Evolutionary conservation across 2,888 invertebrate species (phyloP).

Genomic region (Leptopilina myrica): DNA sequence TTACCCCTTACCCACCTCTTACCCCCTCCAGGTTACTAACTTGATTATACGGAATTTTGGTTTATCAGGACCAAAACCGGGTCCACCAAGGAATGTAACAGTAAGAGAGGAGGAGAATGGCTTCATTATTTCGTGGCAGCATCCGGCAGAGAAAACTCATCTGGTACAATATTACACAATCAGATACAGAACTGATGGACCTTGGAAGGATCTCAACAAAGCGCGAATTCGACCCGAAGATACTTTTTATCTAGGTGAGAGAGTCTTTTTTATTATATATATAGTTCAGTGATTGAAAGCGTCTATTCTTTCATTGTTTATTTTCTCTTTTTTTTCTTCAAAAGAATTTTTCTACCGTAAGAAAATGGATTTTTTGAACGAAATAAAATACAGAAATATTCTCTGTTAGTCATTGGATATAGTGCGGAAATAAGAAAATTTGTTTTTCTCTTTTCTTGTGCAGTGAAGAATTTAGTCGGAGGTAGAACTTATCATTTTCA

Average conservation of each 20-base stretch:
- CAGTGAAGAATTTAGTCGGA: constrained; percentile 94
- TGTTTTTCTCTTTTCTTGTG: constrained; percentile 58
- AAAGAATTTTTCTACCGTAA: too few species aligned
- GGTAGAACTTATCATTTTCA: constrained; percentile 95
- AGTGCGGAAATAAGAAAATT: too few species aligned
- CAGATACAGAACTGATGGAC: constrained; percentile 93
- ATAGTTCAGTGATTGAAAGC: background rate
- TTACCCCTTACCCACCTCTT: too few species aligned
- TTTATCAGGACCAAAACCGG: constrained; percentile 90
- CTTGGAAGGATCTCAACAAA: constrained; percentile 92
- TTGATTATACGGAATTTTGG: constrained; percentile 34
- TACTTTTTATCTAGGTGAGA: constrained; percentile 89
- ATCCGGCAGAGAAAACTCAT: constrained; percentile 88
- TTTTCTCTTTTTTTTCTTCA: too few species aligned
- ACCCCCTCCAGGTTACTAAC: background rate
- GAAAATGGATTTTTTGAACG: too few species aligned
- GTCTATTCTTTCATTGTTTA: background rate
- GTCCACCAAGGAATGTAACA: constrained; percentile 92
- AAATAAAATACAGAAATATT: too few species aligned
- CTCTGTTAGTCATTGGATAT: too few species aligned
- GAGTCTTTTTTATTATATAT: background rate
- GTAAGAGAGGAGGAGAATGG: constrained; percentile 93
- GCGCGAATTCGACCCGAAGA: constrained; percentile 93
- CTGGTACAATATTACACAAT: constrained; percentile 93
- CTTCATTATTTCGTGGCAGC: constrained; percentile 93